Conservation (phyloP, 2,888 invertebrate species). For the Agonopterix alstromeriana region DNA sequence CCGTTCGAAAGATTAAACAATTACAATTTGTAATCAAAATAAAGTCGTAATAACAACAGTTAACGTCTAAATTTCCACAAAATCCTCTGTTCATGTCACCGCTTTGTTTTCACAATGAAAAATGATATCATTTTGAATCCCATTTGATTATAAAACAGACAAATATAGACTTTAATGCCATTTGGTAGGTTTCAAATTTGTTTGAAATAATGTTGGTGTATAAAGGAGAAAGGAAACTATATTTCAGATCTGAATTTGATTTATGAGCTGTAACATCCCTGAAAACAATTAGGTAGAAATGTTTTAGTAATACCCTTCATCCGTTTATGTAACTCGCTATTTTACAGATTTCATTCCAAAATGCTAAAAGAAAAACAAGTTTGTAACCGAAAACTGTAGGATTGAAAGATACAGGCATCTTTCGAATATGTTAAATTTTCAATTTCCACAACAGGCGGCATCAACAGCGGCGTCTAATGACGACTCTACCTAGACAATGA, state of each 20-base stretch:
- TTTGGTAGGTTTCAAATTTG: not conserved
- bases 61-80: not conserved
- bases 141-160: not conserved
- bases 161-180: not conserved
- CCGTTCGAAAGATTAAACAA: too few relatives aligned
- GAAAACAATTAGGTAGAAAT: conserved; percentile 6
- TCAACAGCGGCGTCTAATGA: too few relatives aligned
- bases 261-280: conserved; percentile 6
- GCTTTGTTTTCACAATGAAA: conserved; percentile 1
- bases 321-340: too few relatives aligned
- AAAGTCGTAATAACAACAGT: too few relatives aligned
- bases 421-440: too few relatives aligned
- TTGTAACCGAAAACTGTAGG: too few relatives aligned
- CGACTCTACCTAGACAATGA: too few relatives aligned
- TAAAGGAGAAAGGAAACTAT: conserved; percentile 7
- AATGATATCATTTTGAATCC: not conserved
- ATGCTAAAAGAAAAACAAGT: too few relatives aligned
- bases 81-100: not conserved
- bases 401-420: too few relatives aligned
- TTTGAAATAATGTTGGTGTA: not conserved
- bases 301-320: not conserved
- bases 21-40: too few relatives aligned
- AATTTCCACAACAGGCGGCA: too few relatives aligned
- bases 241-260: conserved; percentile 8
- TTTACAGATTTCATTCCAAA: too few relatives aligned